Percentiles rank a stretch among this genome's conserved stretches.
These are phyloP conservation scores for Rattus rattus DNA, from an alignment of 2,113 vertebrate species.

Conservation along the genomic window DNA sequence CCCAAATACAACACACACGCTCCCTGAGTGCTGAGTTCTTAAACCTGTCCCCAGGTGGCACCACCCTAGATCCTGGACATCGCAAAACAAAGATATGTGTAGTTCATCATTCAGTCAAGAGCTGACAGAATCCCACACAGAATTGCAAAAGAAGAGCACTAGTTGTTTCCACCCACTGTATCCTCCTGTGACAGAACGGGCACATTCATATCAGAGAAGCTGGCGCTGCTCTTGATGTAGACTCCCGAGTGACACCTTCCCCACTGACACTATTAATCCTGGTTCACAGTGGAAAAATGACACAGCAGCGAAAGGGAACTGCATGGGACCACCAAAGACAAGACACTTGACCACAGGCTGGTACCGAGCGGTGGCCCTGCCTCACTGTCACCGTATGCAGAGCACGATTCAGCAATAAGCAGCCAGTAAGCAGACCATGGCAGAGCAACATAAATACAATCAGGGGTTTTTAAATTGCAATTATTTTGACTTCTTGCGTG, in stretches of 20 bases:
- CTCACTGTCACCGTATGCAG: too few relatives aligned
- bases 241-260: not conserved
- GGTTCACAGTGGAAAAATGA: not conserved
- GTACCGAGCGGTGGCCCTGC: not conserved
- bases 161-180: not conserved
- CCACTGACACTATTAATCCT: not conserved
- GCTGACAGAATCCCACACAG: not conserved
- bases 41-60: not conserved
- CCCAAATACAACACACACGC: not conserved
- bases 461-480: not conserved
- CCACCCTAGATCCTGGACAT: not conserved
- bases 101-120: not conserved
- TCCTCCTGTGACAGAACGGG: not conserved
- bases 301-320: not conserved
- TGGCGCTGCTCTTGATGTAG: fast-evolving
- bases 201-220: not conserved
- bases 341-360: too few relatives aligned
- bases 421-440: not conserved
- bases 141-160: not conserved
- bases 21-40: not conserved
- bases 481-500: not conserved
- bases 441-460: not conserved
- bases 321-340: not conserved
- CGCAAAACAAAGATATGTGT: not conserved
- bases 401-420: not conserved